Conservation (phyloP, 37 sponge, comb jelly and placozoan species). For the Diacarnus erythraeanus region DNA sequence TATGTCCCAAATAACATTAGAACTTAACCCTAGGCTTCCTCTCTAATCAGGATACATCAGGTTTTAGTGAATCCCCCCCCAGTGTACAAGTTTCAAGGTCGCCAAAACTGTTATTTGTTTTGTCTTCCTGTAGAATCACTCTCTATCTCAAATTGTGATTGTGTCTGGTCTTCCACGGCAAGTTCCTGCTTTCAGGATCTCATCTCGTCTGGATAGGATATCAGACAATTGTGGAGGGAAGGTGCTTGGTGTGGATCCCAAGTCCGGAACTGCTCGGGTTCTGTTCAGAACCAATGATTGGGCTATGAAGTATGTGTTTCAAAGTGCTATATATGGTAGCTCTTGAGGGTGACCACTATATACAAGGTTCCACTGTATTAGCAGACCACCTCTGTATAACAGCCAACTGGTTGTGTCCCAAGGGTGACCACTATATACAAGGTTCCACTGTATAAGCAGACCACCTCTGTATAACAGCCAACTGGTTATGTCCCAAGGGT, state of each 20-base stretch:
- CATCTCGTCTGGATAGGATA: constrained; percentile 50
- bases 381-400: no score
- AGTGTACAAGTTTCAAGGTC: not conserved
- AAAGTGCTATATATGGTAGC: not conserved
- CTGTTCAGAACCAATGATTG: constrained; percentile 58
- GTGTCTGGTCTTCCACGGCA: constrained; percentile 36
- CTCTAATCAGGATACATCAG: no score
- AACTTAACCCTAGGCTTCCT: no score
- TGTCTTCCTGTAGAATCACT: not conserved
- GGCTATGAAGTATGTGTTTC: constrained; percentile 61
- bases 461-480: no score
- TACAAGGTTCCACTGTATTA: no score
- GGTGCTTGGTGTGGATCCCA: constrained; percentile 48
- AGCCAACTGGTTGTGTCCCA: no score
- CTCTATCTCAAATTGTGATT: constrained; percentile 7
- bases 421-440: no score
- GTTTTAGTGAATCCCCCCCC: no score
- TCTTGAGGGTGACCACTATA: no score
- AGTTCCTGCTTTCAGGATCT: constrained; percentile 10
- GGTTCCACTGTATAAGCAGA: no score
- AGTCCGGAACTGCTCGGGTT: constrained; percentile 47
- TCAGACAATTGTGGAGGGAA: constrained; percentile 87
- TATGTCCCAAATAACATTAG: no score
- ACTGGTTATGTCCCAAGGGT: no score
- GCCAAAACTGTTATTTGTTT: not conserved